These are phyloP conservation scores for Bembecia ichneumoniformis DNA, from an alignment of 2,888 invertebrate species.

Conservation along the genomic window DNA sequence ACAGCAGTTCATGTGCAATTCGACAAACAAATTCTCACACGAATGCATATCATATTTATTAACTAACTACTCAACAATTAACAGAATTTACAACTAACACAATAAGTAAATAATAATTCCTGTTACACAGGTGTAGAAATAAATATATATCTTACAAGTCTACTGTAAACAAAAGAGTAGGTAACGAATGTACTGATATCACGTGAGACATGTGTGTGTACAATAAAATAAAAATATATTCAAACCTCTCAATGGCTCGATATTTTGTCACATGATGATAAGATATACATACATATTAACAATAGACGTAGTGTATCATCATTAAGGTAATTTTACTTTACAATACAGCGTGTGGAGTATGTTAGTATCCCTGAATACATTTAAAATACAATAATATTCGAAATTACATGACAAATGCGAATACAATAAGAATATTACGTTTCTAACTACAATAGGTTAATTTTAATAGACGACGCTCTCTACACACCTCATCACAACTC, in stretches of 20 bases:
- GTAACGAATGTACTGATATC: not conserved
- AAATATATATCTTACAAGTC: not conserved
- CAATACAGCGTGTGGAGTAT: too few species aligned
- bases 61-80: conserved; percentile 32
- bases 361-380: not conserved
- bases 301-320: not conserved
- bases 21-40: too few species aligned
- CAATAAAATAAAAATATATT: not conserved
- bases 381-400: not conserved
- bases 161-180: not conserved
- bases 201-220: not conserved
- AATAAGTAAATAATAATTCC: conserved; percentile 28
- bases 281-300: not conserved
- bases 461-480: too few species aligned
- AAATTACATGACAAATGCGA: not conserved
- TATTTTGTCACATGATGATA: not conserved
- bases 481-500: too few species aligned
- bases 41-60: not conserved
- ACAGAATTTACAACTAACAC: conserved; percentile 29
- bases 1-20: too few species aligned
- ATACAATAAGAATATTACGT: conserved; percentile 2
- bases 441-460: too few species aligned
- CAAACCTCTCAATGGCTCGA: not conserved
- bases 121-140: too few species aligned
- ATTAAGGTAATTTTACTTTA: not conserved